Percentiles rank a stretch among this genome's conserved stretches.
Conservation (phyloP, 2,888 invertebrate species). For the Epinotia nisella region DNA sequence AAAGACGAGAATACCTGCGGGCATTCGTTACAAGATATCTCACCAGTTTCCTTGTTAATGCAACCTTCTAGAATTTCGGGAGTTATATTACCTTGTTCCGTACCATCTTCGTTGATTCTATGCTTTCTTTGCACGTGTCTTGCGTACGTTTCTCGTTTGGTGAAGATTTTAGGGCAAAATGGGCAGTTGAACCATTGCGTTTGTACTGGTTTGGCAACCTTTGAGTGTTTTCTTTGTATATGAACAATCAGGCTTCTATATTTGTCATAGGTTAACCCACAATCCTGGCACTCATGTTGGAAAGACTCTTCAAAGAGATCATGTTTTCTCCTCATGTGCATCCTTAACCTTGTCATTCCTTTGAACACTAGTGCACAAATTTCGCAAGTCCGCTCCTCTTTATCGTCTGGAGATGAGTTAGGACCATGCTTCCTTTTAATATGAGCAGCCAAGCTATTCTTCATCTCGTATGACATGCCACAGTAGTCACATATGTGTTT, state of each 20-base stretch:
- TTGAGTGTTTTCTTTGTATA: constrained; percentile 70
- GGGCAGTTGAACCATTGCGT: constrained; percentile 72
- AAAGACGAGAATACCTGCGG: constrained; percentile 73
- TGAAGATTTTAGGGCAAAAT: constrained; percentile 73
- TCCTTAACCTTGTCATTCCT: constrained; percentile 68
- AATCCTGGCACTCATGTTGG: constrained; percentile 68
- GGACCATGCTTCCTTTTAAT: constrained; percentile 75
- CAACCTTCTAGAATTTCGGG: constrained; percentile 55
- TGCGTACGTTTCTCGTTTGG: constrained; percentile 73
- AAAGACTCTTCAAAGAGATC: constrained; percentile 72
- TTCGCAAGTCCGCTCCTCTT: constrained; percentile 70
- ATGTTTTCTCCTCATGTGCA: constrained; percentile 79
- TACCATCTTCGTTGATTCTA: constrained; percentile 60
- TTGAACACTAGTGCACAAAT: constrained; percentile 77
- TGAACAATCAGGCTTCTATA: constrained; percentile 74
- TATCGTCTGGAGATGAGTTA: constrained; percentile 62
- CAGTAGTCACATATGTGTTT: constrained; percentile 73
- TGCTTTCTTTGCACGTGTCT: constrained; percentile 78
- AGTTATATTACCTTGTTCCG: constrained; percentile 47
- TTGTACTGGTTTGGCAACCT: constrained; percentile 56
- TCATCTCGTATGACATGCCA: constrained; percentile 74
- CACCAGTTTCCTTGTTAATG: constrained; percentile 68
- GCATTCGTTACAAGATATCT: constrained; percentile 72
- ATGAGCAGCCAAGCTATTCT: constrained; percentile 74
- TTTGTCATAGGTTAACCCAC: constrained; percentile 76